A percentile compares a stretch with the other conserved stretches of the same genome.
Conservation (phyloP, 2,888 invertebrate genomes). For the Hirtodrosophila confusa region DNA sequence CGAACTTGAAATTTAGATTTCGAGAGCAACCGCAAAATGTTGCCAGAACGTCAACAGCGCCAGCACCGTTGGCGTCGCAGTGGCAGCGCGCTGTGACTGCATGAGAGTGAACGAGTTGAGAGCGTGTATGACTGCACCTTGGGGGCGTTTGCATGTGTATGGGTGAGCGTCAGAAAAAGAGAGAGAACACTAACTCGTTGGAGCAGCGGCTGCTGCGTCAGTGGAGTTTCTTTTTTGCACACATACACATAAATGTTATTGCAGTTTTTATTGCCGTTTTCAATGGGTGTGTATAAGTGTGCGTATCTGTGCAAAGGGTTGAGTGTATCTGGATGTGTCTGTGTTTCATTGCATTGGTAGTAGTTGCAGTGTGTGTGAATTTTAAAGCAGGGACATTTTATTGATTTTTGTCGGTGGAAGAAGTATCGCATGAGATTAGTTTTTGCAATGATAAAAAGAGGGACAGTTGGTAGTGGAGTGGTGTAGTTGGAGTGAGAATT, state of each 20-base stretch:
- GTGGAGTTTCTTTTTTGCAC: constrained; percentile 56
- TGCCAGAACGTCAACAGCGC: constrained; percentile 25
- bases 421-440: constrained; percentile 45
- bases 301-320: constrained; percentile 51
- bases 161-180: constrained; percentile 28
- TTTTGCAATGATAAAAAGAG: constrained; percentile 43
- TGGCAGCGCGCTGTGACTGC: constrained; percentile 31
- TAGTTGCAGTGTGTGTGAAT: constrained; percentile 33
- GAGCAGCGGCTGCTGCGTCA: constrained; percentile 54
- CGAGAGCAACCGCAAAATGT: constrained; percentile 67
- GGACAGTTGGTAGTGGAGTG: constrained; percentile 1
- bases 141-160: constrained; percentile 51
- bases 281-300: constrained; percentile 20
- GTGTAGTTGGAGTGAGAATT: constrained; percentile 6
- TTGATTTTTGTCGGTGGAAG: constrained; percentile 61
- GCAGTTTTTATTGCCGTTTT: constrained; percentile 59
- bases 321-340: constrained; percentile 37
- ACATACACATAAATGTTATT: constrained; percentile 35
- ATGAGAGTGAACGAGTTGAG: constrained; percentile 45
- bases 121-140: constrained; percentile 46
- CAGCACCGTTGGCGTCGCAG: constrained; percentile 12
- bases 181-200: constrained; percentile 37
- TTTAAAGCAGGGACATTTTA: constrained; percentile 50
- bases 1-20: constrained; percentile 81
- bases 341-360: constrained; percentile 44